Evolutionary conservation across 2,797 vertebrate genomes (phyloP), one percentile per base, ranked within the genome.

Genomic region (Sebastolobus altivelis): DNA sequence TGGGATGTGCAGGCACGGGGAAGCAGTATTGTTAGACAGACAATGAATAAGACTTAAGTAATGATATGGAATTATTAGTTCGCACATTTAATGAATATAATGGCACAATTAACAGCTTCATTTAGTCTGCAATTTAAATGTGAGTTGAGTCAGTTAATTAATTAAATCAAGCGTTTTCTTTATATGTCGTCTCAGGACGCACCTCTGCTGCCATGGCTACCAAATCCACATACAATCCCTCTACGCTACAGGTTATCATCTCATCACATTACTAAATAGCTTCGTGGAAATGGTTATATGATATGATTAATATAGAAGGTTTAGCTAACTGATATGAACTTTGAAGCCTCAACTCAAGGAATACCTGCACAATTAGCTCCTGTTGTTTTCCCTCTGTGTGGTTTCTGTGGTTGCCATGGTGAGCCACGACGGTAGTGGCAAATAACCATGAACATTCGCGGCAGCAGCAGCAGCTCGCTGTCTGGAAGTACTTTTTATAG

Each of bases 181-280:
- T 46, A 14, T 52, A 20, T 10, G 22, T 60, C 63, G 46, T 83
- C 9, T 65, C 6, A 77, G 22, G 25, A 35, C 2, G 3, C 20
- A 37, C 27, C 38, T 69, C 33, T 74, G 66, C 46, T 72, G 56
- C 56, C 38, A 70, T 63, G 69, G 58, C 29, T 22, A 72, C 68
- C 62, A 1, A 18, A 27, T 58, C 25, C 25, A 5, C 46, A 65
- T 56, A 46, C 35, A 33, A 29, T 72, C 38, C 43, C 13, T 11
- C 46, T 3, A 5, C 1, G 4, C 70, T 27, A 27, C 20, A 40
- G 22, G 65, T 58, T 13, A n/a, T 72, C 22, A 56, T 75, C 49
- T 54, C 8, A 29, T 54, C 43, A 67, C 35, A 1, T 38, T 3
- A 2, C 12, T n/a, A 52, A 56, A 31, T 3, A 11, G 8, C 10